These are phyloP conservation scores for Alcis repandata DNA, from an alignment of 2,888 invertebrate genomes.

Conservation along the genomic window DNA sequence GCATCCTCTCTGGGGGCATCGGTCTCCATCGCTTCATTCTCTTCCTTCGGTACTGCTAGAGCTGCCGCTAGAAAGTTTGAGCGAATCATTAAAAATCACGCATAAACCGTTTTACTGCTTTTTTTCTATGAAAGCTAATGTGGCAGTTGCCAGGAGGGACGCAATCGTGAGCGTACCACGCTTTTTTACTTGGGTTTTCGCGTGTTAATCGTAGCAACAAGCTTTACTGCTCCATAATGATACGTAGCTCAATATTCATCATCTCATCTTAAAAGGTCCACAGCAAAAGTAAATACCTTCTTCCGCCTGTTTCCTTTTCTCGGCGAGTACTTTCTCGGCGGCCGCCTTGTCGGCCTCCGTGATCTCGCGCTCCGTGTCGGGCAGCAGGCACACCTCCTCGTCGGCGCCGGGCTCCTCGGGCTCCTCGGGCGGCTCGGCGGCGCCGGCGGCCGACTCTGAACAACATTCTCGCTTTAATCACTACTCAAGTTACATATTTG, in stretches of 20 bases:
- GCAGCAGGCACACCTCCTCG: conserved; percentile 89
- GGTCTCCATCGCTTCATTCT: conserved; percentile 56
- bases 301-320: conserved; percentile 76
- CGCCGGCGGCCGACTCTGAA: conserved; percentile 52
- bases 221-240: too few species aligned
- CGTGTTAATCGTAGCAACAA: too few species aligned
- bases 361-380: conserved; percentile 89
- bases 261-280: too few species aligned
- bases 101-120: too few species aligned
- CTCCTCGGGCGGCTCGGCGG: too few species aligned
- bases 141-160: too few species aligned
- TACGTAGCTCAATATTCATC: too few species aligned
- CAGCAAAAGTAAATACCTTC: conserved; percentile 49
- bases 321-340: conserved; percentile 82
- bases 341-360: conserved; percentile 89
- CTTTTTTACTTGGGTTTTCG: too few species aligned
- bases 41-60: conserved; percentile 63
- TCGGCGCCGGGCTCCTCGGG: conserved; percentile 88
- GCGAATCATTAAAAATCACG: background rate
- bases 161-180: too few species aligned
- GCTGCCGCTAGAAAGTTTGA: conserved; percentile 50
- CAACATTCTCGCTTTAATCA: too few species aligned
- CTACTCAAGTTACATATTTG: too few species aligned
- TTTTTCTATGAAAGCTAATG: too few species aligned
- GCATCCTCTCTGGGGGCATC: conserved; percentile 50